These are phyloP conservation scores for Sphaerophoria rueppellii DNA, from an alignment of 2,888 invertebrate genomes.

Conservation along the genomic window DNA sequence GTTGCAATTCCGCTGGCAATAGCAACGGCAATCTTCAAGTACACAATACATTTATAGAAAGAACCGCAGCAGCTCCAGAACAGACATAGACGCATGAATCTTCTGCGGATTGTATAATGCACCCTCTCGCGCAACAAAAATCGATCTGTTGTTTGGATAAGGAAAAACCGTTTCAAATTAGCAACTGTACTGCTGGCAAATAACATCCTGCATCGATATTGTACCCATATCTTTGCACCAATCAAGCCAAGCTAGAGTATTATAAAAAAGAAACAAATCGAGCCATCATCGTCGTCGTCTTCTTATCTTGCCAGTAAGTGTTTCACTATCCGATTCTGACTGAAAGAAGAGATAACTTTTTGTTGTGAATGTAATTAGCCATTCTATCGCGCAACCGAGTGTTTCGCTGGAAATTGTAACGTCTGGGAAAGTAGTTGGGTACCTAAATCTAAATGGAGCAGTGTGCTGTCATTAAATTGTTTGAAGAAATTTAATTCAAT, in stretches of 20 bases:
- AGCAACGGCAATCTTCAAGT: conserved; percentile 25
- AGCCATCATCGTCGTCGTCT: conserved; percentile 3
- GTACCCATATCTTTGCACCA: neutral
- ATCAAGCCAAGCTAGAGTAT: conserved; percentile 19
- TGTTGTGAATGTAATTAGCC: conserved; percentile 19
- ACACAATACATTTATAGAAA: neutral
- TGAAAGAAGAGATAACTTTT: neutral
- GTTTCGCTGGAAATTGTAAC: conserved; percentile 24
- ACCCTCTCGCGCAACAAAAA: conserved; percentile 64
- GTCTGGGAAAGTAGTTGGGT: too few relatives aligned
- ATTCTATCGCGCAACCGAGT: conserved; percentile 13
- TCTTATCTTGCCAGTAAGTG: conserved; percentile 18
- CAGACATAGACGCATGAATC: neutral
- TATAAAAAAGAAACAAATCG: conserved; percentile 42
- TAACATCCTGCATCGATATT: conserved; percentile 46
- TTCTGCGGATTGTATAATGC: neutral
- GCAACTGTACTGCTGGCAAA: conserved; percentile 66
- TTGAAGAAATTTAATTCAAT: too few relatives aligned
- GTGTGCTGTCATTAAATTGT: too few relatives aligned
- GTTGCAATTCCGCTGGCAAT: neutral
- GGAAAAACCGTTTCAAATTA: conserved; percentile 71
- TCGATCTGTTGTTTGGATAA: conserved; percentile 71
- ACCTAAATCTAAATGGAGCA: conserved; percentile 42
- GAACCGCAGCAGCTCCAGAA: neutral
- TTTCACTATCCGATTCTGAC: conserved; percentile 30